Evolutionary conservation across 1,140 invertebrate genomes (phyloP).

Genomic region (Mylabris phalerata): DNA sequence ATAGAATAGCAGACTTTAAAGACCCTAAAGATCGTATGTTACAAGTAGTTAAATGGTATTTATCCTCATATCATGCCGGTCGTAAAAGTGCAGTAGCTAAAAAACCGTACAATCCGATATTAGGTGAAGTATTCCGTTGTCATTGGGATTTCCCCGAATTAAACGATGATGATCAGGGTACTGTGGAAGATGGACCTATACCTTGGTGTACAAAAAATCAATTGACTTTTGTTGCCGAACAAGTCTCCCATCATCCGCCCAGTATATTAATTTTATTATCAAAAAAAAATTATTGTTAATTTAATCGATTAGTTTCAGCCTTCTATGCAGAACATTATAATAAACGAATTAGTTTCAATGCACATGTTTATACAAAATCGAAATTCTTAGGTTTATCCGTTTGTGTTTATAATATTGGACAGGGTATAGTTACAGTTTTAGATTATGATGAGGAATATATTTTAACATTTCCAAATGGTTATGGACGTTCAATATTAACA

Average conservation of each 20-base stretch:
- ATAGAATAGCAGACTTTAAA: conserved; percentile 72
- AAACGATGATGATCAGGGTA: conserved; percentile 32
- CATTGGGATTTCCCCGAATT: conserved; percentile 64
- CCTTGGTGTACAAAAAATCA: conserved; percentile 75
- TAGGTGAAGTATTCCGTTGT: conserved; percentile 92
- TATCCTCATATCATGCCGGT: conserved; percentile 95
- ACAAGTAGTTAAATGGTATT: conserved; percentile 88
- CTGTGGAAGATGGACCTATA: conserved; percentile 67
- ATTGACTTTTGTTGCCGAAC: conserved; percentile 90
- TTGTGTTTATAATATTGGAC: conserved; percentile 81
- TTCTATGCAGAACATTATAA: conserved; percentile 94
- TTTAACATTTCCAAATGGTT: conserved; percentile 92
- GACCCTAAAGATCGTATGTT: conserved; percentile 87
- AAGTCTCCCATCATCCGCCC: conserved; percentile 98
- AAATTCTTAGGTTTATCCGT: conserved; percentile 95
- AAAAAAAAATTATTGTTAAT: background rate
- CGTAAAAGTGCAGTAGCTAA: conserved; percentile 90
- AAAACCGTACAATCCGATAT: conserved; percentile 95
- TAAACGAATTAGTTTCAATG: conserved; percentile 85
- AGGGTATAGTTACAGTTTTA: conserved; percentile 72
- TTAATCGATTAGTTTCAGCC: conserved; percentile 67
- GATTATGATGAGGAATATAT: conserved; percentile 87
- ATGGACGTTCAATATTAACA: conserved; percentile 91
- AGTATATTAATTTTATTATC: conserved; percentile 49
- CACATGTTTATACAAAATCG: conserved; percentile 96